Conservation (phyloP, 2,888 invertebrate genomes). For the Spilosoma lubricipeda region DNA sequence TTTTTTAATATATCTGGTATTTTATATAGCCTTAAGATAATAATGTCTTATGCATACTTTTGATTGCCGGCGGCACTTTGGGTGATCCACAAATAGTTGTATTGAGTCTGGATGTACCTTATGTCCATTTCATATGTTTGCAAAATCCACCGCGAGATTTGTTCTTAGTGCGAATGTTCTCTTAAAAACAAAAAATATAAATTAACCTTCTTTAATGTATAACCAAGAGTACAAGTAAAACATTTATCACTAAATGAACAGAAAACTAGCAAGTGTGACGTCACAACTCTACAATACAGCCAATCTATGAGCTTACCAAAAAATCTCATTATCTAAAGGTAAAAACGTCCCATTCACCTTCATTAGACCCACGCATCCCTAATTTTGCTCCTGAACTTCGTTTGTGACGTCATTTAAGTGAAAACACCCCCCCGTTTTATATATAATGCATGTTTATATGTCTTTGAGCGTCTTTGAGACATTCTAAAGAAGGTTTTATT, state of each 20-base stretch:
- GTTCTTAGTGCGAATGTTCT: too few relatives aligned
- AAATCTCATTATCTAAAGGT: conserved; percentile 19
- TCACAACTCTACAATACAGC: not conserved
- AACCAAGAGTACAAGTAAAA: not conserved
- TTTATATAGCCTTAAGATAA: too few relatives aligned
- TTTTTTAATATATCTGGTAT: too few relatives aligned
- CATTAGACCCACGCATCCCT: conserved; percentile 32
- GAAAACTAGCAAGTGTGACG: not conserved
- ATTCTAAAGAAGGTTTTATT: not conserved
- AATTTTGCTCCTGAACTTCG: conserved; percentile 31
- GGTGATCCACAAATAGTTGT: too few relatives aligned
- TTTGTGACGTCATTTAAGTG: conserved; percentile 30
- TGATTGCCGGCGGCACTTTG: too few relatives aligned
- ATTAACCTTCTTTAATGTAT: not conserved
- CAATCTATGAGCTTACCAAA: conserved; percentile 5
- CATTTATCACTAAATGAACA: not conserved
- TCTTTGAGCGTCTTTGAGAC: conserved; percentile 2
- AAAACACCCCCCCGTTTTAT: conserved; percentile 12
- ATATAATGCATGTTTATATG: conserved; percentile 10
- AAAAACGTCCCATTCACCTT: conserved; percentile 19
- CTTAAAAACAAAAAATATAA: too few relatives aligned
- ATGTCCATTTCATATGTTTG: too few relatives aligned
- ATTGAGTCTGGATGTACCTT: too few relatives aligned
- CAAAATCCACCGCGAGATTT: too few relatives aligned
- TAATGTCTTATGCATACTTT: too few relatives aligned